phyloP scores from a whole-genome alignment of 2,888 invertebrate genomes.

The Rambutsinella grinnellia region DNA sequence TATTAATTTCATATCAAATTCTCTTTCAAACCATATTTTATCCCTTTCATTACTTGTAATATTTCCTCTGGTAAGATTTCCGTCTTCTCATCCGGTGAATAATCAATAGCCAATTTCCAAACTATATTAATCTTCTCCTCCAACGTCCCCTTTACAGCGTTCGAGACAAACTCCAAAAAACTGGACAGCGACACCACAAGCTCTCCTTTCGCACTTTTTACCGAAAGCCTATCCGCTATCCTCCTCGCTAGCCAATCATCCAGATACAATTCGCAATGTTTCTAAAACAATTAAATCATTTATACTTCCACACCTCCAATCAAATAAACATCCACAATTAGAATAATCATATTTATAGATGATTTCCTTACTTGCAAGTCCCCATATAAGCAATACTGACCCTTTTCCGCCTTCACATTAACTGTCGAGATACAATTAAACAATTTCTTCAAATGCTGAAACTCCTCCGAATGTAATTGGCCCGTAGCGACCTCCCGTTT shows the following conservation, averaged over 20 bases:
- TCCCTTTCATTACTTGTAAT: constrained; percentile 59
- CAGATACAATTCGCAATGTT: constrained; percentile 60
- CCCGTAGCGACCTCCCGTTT: constrained; percentile 53
- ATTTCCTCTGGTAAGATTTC: constrained; percentile 61
- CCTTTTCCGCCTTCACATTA: constrained; percentile 51
- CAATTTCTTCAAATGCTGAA: constrained; percentile 49
- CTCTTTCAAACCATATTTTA: background rate
- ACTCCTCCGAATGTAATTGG: constrained; percentile 55
- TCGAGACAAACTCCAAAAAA: constrained; percentile 58
- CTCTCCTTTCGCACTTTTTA: constrained; percentile 56
- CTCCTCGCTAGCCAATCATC: constrained; percentile 63
- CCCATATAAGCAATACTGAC: constrained; percentile 38
- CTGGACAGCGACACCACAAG: constrained; percentile 48
- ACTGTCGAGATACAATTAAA: constrained; percentile 43
- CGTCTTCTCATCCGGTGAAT: constrained; percentile 29
- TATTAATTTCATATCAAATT: background rate
- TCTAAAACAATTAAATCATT: constrained; percentile 34
- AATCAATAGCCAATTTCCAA: constrained; percentile 55
- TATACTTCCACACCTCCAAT: background rate
- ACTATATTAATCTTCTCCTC: constrained; percentile 62
- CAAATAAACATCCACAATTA: background rate
- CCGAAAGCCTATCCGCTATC: constrained; percentile 54
- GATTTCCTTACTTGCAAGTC: constrained; percentile 56
- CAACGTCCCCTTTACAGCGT: constrained; percentile 57
- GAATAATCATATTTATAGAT: no score